phyloP scores from a whole-genome alignment of 2,888 invertebrate genomes.

The Seladonia tumulorum region DNA sequence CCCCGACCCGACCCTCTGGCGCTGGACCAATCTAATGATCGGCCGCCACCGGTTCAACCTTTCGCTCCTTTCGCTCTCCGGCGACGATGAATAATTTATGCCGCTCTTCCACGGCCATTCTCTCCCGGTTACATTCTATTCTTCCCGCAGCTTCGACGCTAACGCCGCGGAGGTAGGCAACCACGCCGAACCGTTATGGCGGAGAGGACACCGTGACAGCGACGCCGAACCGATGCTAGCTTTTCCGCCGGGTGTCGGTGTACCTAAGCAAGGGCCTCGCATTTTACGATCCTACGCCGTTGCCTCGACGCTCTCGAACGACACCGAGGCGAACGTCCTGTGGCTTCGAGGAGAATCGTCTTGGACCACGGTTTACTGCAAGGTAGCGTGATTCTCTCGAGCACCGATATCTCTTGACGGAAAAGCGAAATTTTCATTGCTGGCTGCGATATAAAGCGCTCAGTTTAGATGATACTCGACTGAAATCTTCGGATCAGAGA shows the following conservation, averaged over 20 bases:
- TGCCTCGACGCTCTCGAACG: not conserved
- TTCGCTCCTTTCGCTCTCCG: constrained; percentile 31
- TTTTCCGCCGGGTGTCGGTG: not conserved
- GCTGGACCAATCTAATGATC: constrained; percentile 68
- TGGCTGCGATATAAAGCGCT: no score
- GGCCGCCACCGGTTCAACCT: constrained; percentile 31
- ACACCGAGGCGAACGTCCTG: not conserved
- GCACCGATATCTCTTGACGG: no score
- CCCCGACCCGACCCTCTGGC: constrained; percentile 41
- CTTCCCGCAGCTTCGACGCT: not conserved
- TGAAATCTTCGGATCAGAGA: no score
- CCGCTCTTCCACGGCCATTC: constrained; percentile 35
- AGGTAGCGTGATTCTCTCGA: no score
- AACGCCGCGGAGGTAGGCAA: not conserved
- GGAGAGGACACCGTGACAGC: not conserved
- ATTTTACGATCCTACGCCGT: not conserved
- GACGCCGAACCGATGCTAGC: not conserved
- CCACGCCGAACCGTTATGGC: not conserved
- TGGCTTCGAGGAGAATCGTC: not conserved
- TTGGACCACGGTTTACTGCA: no score
- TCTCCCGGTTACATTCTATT: constrained; percentile 40
- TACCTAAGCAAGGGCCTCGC: not conserved
- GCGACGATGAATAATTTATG: constrained; percentile 65
- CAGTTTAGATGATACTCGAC: no score
- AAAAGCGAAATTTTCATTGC: no score